These are phyloP conservation scores for Chamaea fasciata DNA, from an alignment of 2,113 vertebrate genomes.

Conservation along the genomic window DNA sequence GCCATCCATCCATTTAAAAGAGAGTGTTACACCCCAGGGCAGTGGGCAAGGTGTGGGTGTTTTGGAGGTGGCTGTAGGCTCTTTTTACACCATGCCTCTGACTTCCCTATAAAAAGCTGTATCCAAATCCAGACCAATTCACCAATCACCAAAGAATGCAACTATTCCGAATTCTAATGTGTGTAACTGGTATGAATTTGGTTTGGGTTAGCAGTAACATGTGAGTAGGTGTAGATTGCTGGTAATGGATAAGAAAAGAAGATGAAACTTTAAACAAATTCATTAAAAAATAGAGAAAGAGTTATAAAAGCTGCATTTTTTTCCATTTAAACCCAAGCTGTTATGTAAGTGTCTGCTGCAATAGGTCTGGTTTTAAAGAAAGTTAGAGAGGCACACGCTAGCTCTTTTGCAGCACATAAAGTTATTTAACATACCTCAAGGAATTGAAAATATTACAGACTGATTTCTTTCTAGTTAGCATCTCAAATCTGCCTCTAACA, in stretches of 20 bases:
- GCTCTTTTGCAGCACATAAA: neutral
- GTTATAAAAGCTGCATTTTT: neutral
- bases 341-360: neutral
- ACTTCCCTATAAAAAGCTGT: neutral
- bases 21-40: neutral
- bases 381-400: neutral
- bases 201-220: neutral
- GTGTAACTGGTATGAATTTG: neutral
- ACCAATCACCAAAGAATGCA: neutral
- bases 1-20: neutral
- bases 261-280: neutral
- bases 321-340: neutral
- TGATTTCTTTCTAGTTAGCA: neutral
- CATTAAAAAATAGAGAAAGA: neutral
- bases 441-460: neutral
- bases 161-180: neutral
- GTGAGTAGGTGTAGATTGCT: neutral
- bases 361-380: neutral
- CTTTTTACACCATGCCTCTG: neutral
- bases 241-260: neutral
- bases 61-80: neutral
- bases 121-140: neutral
- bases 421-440: neutral
- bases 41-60: neutral
- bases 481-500: neutral